Percentiles rank a stretch among this genome's conserved stretches.
Evolutionary conservation across 1,140 invertebrate genomes (phyloP).

Genomic region (Euura lappo): DNA sequence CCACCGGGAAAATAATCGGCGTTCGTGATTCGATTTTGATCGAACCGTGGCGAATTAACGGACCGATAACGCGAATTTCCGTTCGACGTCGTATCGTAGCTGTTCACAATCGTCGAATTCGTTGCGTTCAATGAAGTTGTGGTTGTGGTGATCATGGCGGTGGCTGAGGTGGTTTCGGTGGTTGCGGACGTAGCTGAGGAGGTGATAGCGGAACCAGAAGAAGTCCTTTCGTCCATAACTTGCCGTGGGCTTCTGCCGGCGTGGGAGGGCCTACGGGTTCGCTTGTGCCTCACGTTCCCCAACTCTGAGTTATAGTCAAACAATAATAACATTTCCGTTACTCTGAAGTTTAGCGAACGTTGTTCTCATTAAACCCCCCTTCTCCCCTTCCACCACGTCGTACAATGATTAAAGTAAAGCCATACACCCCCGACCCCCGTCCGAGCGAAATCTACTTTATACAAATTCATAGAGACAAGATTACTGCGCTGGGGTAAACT

Average conservation of each 20-base stretch:
- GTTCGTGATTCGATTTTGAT: slow-evolving; percentile 20
- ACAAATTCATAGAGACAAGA: background rate
- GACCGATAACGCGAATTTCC: background rate
- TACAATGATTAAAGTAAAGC: background rate
- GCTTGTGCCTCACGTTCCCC: slow-evolving; percentile 57
- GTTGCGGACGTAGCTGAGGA: slow-evolving; percentile 18
- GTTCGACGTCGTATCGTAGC: too few relatives aligned
- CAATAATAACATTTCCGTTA: slow-evolving; percentile 29
- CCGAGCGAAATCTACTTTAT: background rate
- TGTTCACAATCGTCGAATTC: background rate
- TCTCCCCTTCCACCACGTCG: background rate
- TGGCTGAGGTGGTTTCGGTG: background rate
- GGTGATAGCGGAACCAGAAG: slow-evolving; percentile 8
- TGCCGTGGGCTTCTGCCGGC: slow-evolving; percentile 52
- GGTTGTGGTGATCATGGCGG: background rate
- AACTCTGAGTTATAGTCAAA: slow-evolving; percentile 48
- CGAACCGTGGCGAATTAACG: background rate
- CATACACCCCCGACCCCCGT: background rate
- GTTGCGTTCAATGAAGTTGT: slow-evolving; percentile 8
- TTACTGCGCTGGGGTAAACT: background rate
- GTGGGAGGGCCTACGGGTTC: slow-evolving; percentile 54
- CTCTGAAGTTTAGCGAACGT: slow-evolving; percentile 24
- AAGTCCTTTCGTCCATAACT: slow-evolving; percentile 41
- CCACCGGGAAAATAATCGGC: slow-evolving; percentile 19
- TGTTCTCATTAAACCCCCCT: background rate